Evolutionary conservation across 2,888 invertebrate genomes (phyloP), one percentile per base, ranked within the genome.

Genomic region (Alitta virens): DNA sequence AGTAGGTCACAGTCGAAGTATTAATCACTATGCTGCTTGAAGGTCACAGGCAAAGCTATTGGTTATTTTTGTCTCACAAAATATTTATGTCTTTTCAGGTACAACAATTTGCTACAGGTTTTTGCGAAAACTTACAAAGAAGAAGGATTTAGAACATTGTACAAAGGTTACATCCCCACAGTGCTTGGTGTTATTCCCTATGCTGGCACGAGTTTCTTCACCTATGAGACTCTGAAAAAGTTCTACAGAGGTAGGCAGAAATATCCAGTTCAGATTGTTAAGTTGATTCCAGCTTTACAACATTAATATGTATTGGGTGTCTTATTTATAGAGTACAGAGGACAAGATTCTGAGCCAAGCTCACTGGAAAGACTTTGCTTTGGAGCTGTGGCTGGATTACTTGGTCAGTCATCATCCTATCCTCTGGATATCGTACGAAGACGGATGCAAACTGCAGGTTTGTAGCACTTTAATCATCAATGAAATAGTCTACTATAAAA

Each of bases 131-230:
- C 94, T 56, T 88, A 89, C 81, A 76, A 84, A 18, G 86, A 88
- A 49, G 94, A 96, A 84, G 95, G 96, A 0, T 77, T 89, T 0
- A 65, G 83, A 46, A 88, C 90, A 0, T 85, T 96, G 61, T 96
- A 92, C 79, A 85, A 91, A 70, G 97, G 97, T 0, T 94, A 91
- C 81, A 85, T 89, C 58, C 92, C 97, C 0, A 96, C 98, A 0
- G 87, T 98, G 59, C 80, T 94, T 23, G 98, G 98, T 0, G 94
- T 95, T 2, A 90, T 97, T 70, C 96, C 96, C 0, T 98, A 98
- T 83, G 96, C 98, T 0, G 98, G 98, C 2, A 91, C 91, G 56
- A 94, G 96, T 18, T 99, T 99, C 85, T 97, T 91, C 84, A 98
- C 94, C 0, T 99, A 96, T 79, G 98, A 98, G 84, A 90, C 92